Percentiles rank a stretch among this genome's conserved stretches.
Conservation (phyloP, 2,797 vertebrate genomes). For the Phrynocephalus forsythii region DNA sequence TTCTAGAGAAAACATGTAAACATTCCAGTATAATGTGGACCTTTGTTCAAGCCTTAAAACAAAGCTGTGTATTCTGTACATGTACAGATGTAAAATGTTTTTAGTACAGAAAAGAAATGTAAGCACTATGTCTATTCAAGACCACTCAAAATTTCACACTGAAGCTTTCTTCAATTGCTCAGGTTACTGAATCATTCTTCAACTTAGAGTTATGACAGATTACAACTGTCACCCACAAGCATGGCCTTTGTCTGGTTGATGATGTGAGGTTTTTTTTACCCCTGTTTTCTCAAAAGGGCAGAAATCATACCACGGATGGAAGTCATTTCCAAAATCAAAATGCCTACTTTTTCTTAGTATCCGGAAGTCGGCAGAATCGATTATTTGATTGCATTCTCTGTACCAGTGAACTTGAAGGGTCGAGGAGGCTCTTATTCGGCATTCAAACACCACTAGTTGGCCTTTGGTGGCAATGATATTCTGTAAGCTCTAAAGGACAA, state of each 20-base stretch:
- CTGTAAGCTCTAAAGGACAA: slow-evolving; percentile 81
- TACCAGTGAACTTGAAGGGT: slow-evolving; percentile 87
- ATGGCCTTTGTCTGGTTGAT: not conserved
- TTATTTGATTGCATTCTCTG: slow-evolving; percentile 83
- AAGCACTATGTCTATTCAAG: not conserved
- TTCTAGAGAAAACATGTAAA: not conserved
- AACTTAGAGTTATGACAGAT: not conserved
- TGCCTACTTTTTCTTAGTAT: slow-evolving; percentile 87
- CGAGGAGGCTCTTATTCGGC: slow-evolving; percentile 81
- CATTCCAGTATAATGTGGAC: not conserved
- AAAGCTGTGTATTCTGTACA: not conserved
- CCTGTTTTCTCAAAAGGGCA: not conserved
- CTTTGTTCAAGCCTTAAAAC: not conserved
- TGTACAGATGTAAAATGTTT: not conserved
- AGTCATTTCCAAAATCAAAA: accelerated
- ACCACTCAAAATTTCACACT: not conserved
- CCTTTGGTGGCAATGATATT: slow-evolving; percentile 84
- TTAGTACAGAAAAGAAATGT: not conserved
- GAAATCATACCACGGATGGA: accelerated
- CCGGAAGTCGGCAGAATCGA: slow-evolving; percentile 87
- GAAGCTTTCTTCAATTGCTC: not conserved
- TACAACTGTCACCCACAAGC: not conserved
- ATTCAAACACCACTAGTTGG: slow-evolving; percentile 87
- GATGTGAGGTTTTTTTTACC: not conserved
- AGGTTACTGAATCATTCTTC: too few species aligned